Evolutionary conservation across 2,113 vertebrate species (phyloP).

Genomic region (Corvus hawaiiensis): DNA sequence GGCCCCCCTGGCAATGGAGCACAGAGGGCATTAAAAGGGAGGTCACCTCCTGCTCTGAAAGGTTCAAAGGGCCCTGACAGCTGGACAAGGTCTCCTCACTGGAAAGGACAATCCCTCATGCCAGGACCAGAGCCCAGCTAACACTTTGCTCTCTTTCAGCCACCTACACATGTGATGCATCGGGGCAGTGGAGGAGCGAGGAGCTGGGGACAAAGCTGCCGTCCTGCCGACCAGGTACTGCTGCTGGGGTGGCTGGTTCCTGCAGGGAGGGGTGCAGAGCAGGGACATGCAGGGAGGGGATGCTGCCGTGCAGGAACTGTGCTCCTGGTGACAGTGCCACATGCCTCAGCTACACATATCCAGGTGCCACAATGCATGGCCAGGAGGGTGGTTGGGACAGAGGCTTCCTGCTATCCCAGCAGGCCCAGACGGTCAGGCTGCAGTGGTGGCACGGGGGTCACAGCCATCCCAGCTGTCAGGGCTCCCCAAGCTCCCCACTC

Average conservation of each 20-base stretch:
- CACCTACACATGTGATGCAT: slow-evolving; percentile 74
- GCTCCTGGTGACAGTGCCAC: not conserved
- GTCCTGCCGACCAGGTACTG: slow-evolving; percentile 78
- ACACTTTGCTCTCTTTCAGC: slow-evolving; percentile 61
- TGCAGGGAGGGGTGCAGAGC: rapidly evolving
- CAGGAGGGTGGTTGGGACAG: not conserved
- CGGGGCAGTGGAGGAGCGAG: slow-evolving; percentile 78
- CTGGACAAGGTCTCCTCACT: not conserved
- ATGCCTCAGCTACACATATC: rapidly evolving
- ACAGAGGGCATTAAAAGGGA: not conserved
- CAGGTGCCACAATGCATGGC: not conserved
- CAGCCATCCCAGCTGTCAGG: not conserved
- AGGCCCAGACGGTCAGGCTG: not conserved
- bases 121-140: not conserved
- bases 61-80: not conserved
- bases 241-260: not conserved
- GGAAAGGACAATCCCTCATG: not conserved
- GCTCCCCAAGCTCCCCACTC: rapidly evolving
- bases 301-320: not conserved
- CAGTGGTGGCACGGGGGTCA: not conserved
- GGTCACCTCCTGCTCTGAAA: not conserved
- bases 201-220: slow-evolving; percentile 72
- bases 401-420: not conserved
- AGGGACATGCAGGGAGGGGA: not conserved
- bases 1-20: not conserved